A percentile compares a stretch with the other conserved stretches of the same genome.
These are phyloP conservation scores for Vulpes vulpes DNA, from an alignment of 2,113 vertebrate genomes.

Conservation along the genomic window DNA sequence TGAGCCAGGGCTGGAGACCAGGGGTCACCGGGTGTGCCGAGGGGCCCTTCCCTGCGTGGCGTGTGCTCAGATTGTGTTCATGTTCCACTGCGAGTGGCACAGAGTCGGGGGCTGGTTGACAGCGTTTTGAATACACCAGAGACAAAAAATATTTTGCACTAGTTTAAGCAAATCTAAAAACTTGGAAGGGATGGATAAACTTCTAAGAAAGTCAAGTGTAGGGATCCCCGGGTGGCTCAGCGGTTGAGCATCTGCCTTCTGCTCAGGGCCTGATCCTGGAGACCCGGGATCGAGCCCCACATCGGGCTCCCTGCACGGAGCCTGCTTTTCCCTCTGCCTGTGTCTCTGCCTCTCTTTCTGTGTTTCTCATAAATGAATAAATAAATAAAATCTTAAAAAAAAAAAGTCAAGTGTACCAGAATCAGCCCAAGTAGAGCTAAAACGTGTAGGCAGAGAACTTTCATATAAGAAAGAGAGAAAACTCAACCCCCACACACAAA, in stretches of 20 bases:
- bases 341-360: too few species aligned
- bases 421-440: neutral
- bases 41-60: neutral
- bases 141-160: neutral
- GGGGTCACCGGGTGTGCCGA: neutral
- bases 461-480: neutral
- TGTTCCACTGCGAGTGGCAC: neutral
- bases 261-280: too few species aligned
- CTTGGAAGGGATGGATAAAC: neutral
- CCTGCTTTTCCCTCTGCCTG: too few species aligned
- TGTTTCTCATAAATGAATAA: too few species aligned
- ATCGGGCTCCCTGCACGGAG: too few species aligned
- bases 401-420: neutral
- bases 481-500: neutral
- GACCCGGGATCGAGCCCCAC: too few species aligned
- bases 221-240: too few species aligned
- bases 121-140: neutral
- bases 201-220: neutral
- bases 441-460: neutral
- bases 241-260: too few species aligned
- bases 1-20: neutral
- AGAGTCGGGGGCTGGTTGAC: neutral
- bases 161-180: neutral
- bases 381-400: too few species aligned
- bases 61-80: neutral